Base-by-base conservation (phyloP, 2,888 invertebrate genomes). In the Idaea straminata region DNA sequence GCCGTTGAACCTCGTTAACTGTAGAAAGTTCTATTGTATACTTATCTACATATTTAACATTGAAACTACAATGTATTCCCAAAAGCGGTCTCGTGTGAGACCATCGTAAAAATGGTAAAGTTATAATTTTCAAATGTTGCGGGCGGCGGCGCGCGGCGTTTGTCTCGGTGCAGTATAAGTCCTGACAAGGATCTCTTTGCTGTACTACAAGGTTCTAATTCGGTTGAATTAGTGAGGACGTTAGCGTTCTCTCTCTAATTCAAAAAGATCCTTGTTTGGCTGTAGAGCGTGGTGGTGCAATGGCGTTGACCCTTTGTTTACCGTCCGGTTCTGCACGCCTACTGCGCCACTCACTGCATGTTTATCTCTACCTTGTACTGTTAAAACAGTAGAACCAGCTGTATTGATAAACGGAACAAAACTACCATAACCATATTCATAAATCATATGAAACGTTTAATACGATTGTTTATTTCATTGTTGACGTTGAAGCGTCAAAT, bases 261-360 rank as follows among this genome's bases (percentile, higher is more conserved):
- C 61, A 62, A 47, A 47, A 47, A 47, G 47, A 47, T 47, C 47
- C 47, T 47, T 47, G 47, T 47, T 47, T 7, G 47, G 66, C 61
- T 72, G 72, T 47, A 13, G 47, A 47, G 70, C 71, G 74, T 66
- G 72, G 65, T 72, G 72, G 69, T 70, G 72, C 75, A 72, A 78
- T 80, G 84, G 73, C 88, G 85, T 84, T 89, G 88, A 88, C 87
- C 89, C 82, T 82, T 83, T 88, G 86, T 89, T 87, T 88, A 84
- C 85, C 78, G 78, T 78, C 83, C 84, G 82, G 84, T 81, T 76
- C 78, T 78, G 71, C 69, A 72, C 77, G 76, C 74, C 78, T 75
- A 70, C 77, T 68, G 69, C 70, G 67, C 61, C 75, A 77, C 73
- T 74, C 71, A 67, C 69, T 71, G 65, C 65, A 68, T 78, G 75